A percentile compares a stretch with the other conserved stretches of the same genome.
phyloP scores from a whole-genome alignment of 2,797 vertebrate genomes.

The Tapirus indicus region DNA sequence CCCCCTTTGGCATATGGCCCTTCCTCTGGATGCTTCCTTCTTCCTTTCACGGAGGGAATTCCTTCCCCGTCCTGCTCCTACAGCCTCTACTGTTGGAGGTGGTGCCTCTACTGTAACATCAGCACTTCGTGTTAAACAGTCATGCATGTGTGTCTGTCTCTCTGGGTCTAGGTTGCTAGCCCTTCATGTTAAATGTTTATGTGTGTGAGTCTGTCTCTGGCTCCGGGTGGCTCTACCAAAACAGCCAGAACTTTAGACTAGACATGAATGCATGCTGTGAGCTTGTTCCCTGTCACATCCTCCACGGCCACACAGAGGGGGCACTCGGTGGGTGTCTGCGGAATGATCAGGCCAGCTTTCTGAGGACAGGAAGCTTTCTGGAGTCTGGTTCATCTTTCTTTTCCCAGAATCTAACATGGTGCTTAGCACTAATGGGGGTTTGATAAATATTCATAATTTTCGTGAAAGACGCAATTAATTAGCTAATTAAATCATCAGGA shows the following conservation, averaged over 20 bases:
- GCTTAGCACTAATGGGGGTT: neutral
- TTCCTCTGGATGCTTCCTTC: neutral
- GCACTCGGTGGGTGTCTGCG: fast-evolving
- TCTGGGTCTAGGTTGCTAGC: neutral
- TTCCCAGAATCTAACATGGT: neutral
- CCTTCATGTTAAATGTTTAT: too few species aligned
- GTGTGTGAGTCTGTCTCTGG: neutral
- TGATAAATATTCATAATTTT: neutral
- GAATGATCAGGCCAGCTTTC: neutral
- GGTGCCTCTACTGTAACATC: fast-evolving
- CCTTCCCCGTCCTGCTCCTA: neutral
- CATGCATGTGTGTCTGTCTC: neutral
- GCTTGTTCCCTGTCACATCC: fast-evolving
- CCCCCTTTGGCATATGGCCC: fast-evolving
- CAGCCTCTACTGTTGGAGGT: fast-evolving
- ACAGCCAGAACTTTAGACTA: neutral
- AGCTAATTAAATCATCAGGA: neutral
- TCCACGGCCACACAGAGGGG: neutral
- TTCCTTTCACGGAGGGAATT: fast-evolving
- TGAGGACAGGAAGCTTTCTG: too few species aligned
- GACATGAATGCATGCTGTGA: too few species aligned
- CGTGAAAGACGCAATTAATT: neutral
- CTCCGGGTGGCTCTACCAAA: neutral
- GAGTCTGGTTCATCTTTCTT: neutral
- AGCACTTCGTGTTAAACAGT: neutral